Percentiles rank a stretch among this genome's conserved stretches.
These are phyloP conservation scores for Acleris holmiana DNA, from an alignment of 2,888 invertebrate species.

Conservation along the genomic window DNA sequence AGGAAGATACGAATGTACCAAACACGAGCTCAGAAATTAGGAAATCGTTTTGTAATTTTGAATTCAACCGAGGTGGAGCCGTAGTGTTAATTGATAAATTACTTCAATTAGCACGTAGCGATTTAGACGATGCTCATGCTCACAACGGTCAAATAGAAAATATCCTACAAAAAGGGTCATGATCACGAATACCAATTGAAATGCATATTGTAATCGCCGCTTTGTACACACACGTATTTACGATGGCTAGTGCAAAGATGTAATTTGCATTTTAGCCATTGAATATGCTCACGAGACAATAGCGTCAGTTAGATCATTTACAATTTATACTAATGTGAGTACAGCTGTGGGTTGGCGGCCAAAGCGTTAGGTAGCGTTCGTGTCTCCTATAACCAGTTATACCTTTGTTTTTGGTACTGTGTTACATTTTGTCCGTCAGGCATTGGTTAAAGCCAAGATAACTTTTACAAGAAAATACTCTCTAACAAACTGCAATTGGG, in stretches of 20 bases:
- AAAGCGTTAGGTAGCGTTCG: conserved; percentile 41
- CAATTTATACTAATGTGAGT: conserved; percentile 50
- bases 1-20: conserved; percentile 68
- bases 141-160: background rate
- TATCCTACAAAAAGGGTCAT: too few species aligned
- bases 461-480: too few species aligned
- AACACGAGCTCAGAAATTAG: conserved; percentile 60
- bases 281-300: conserved; percentile 59
- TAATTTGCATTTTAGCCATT: conserved; percentile 58
- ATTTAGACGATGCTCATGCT: background rate
- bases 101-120: conserved; percentile 7
- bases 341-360: conserved; percentile 50
- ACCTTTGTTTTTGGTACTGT: background rate
- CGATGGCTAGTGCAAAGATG: conserved; percentile 48
- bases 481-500: too few species aligned
- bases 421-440: background rate
- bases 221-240: conserved; percentile 39
- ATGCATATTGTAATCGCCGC: conserved; percentile 18
- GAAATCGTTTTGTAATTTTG: conserved; percentile 52
- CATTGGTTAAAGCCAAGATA: background rate
- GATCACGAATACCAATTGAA: background rate
- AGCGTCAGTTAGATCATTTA: conserved; percentile 51
- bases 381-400: background rate
- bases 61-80: conserved; percentile 39
- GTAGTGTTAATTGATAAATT: conserved; percentile 57